phyloP scores from a whole-genome alignment of 35 echinoderm and acorn worm genomes.

The Acanthaster planci region DNA sequence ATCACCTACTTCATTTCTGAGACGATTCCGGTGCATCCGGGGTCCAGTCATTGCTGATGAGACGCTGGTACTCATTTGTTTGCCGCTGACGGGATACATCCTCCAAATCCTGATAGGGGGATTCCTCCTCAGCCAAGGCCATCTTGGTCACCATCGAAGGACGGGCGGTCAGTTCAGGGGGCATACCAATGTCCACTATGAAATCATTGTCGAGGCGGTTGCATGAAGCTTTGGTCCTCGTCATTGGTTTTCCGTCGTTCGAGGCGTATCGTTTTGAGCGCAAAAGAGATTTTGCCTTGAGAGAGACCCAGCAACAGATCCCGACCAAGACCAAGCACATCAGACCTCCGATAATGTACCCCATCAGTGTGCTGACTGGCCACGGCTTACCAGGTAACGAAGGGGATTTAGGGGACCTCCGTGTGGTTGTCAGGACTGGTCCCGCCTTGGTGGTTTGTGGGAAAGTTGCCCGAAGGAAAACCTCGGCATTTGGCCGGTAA shows the following conservation, averaged over 20 bases:
- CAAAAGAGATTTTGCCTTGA: slow-evolving; percentile 1
- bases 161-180: neutral
- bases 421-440: neutral
- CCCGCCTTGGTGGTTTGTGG: neutral
- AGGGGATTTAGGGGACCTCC: neutral
- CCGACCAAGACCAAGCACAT: slow-evolving; percentile 3
- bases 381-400: neutral
- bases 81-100: slow-evolving; percentile 3
- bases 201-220: neutral
- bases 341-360: slow-evolving; percentile 14
- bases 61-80: neutral
- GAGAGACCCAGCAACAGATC: slow-evolving; percentile 14
- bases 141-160: neutral
- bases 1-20: no score
- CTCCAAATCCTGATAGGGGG: slow-evolving; percentile 4
- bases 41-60: neutral
- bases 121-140: neutral
- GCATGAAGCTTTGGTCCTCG: neutral
- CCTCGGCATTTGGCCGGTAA: neutral
- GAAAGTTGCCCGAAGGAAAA: neutral
- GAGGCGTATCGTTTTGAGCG: neutral
- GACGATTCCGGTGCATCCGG: neutral
- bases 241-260: neutral
- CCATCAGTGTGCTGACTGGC: neutral
- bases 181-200: neutral